Evolutionary conservation across 2,113 vertebrate genomes (phyloP).

Genomic region (Proteles cristata): DNA sequence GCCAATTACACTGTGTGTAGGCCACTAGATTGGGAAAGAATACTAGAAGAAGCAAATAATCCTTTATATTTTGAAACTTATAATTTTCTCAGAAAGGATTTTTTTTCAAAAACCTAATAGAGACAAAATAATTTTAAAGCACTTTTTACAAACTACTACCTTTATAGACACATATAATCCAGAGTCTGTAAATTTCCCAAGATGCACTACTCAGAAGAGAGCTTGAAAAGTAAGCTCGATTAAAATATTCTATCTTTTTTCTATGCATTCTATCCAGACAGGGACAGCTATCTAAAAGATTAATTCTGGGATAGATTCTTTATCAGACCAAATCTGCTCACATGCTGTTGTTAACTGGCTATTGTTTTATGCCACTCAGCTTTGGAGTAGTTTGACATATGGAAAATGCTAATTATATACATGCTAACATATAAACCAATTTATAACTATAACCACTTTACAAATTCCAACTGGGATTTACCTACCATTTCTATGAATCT

Average conservation of each 20-base stretch:
- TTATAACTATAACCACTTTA: neutral
- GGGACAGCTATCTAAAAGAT: neutral
- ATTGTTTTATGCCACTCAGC: neutral
- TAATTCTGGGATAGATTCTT: neutral
- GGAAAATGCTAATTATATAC: neutral
- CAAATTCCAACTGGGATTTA: neutral
- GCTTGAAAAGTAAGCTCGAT: neutral
- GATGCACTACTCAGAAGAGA: neutral
- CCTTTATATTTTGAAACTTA: neutral
- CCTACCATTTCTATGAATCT: neutral
- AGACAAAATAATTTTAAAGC: conserved; percentile 27
- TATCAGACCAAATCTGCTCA: conserved; percentile 11
- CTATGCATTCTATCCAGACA: neutral
- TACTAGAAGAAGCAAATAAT: neutral
- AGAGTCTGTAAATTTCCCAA: neutral
- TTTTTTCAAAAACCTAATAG: neutral
- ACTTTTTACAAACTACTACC: neutral
- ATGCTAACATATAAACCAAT: neutral
- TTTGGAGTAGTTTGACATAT: neutral
- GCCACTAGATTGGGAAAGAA: neutral
- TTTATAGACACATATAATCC: neutral
- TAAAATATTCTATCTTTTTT: neutral
- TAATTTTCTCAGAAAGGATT: conserved; percentile 1
- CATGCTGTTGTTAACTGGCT: neutral
- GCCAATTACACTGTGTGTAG: neutral